Conservation (phyloP, 2,888 invertebrate species). For the Hydrotaea cyrtoneurina region DNA sequence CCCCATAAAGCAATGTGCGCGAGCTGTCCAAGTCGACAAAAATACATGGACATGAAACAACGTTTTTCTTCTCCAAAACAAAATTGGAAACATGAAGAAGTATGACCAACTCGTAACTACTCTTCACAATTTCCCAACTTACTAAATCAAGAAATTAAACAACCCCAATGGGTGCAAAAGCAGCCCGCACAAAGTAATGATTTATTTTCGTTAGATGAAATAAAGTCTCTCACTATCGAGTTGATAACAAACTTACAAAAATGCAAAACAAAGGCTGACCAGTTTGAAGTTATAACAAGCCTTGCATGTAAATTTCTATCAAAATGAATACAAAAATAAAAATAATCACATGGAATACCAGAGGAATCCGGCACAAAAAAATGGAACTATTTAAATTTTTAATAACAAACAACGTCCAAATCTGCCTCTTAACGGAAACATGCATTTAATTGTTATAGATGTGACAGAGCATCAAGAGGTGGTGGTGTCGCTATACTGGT, state of each 20-base stretch:
- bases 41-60: neutral
- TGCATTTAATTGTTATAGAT: constrained; percentile 24
- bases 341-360: constrained; percentile 20
- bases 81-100: neutral
- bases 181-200: neutral
- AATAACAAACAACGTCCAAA: neutral
- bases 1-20: constrained; percentile 8
- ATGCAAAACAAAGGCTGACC: constrained; percentile 6
- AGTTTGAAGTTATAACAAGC: neutral
- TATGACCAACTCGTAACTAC: neutral
- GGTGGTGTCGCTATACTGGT: constrained; percentile 26
- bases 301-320: constrained; percentile 45
- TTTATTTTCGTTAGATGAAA: neutral
- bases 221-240: neutral
- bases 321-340: neutral
- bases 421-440: constrained; percentile 35
- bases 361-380: constrained; percentile 19
- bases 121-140: neutral
- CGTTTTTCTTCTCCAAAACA: neutral
- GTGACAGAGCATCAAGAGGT: constrained; percentile 21
- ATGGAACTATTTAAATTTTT: neutral
- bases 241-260: neutral
- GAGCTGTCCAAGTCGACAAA: constrained; percentile 2
- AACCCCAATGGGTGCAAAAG: neutral
- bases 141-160: neutral